Conservation (phyloP, 2,888 invertebrate species). For the Aromia moschata region DNA sequence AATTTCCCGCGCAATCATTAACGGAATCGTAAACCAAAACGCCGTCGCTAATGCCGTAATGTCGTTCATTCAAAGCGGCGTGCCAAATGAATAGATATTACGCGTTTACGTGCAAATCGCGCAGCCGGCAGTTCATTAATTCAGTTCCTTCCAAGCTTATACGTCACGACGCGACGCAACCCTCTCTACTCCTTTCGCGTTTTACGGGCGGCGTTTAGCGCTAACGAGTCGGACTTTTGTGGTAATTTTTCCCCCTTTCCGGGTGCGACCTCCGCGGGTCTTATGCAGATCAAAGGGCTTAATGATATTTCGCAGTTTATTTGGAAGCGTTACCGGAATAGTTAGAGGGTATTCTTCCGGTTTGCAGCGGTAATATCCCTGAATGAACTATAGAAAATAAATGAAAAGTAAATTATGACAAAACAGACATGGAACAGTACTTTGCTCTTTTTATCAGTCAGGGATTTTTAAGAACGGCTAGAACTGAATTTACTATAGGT, state of each 20-base stretch:
- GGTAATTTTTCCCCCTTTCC: conserved; percentile 28
- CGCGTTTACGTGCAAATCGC: conserved; percentile 30
- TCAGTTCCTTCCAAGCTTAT: conserved; percentile 35
- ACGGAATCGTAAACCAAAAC: conserved; percentile 6
- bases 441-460: too few relatives aligned
- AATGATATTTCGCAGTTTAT: conserved; percentile 3
- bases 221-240: conserved; percentile 23
- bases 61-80: conserved; percentile 4
- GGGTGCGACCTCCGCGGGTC: conserved; percentile 5
- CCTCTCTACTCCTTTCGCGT: conserved; percentile 14
- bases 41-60: conserved; percentile 12
- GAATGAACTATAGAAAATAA: too few relatives aligned
- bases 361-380: too few relatives aligned
- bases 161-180: conserved; percentile 21
- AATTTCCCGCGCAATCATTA: not conserved
- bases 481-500: too few relatives aligned
- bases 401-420: too few relatives aligned
- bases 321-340: not conserved
- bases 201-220: conserved; percentile 18
- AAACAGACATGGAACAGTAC: too few relatives aligned
- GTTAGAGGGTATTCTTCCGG: not conserved
- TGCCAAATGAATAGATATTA: conserved; percentile 37
- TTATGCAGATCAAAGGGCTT: conserved; percentile 11
- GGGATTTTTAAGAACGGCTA: too few relatives aligned
- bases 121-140: conserved; percentile 38